Evolutionary conservation across 2,113 vertebrate species (phyloP), one percentile per base, ranked within the genome.

Genomic region (Echinops telfairi): DNA sequence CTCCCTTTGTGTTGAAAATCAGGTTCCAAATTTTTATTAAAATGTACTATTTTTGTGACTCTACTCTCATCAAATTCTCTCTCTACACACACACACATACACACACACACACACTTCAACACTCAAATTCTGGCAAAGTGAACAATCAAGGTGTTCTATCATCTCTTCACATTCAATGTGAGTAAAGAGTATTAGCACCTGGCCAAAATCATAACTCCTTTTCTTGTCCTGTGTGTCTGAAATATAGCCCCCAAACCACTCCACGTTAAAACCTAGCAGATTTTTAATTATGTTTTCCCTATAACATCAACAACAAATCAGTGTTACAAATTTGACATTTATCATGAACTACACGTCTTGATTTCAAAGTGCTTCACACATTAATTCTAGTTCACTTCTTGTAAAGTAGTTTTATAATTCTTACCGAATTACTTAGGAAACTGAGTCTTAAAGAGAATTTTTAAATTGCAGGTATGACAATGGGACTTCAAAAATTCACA

Each of bases 181-280:
- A 33, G 58, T 31, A 87, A 57, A 91, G 27, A 47, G 8, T 82
- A 81, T 25, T 60, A 73, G 31, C 25, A 89, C 27, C 25, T 93
- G 58, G 53, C 40, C 36, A 64, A 60, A 11, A 12, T 71, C 60
- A 47, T 62, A 73, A 62, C 16, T 85, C 87, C 14, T 86, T 47
- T 20, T 80, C 16, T 36, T 85, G 4, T 77, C 78, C 33, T n/a
- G 3, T n/a, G 71, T 86, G 91, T 91, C 87, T 91, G 64, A 89
- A 94, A 47, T 17, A 31, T 14, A 33, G 27, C 36, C 17, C 14
- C 47, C 57, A 83, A 47, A 33, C 23, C 10, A 93, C 53, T 57
- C 43, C 83, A 70, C 17, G 57, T 57, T 88, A 84, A 92, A 96
- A 27, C 0, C 2, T 40, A 70, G 66, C 29, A 70, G 47, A 10